Conservation (phyloP, 2,888 invertebrate genomes). For the Phengaris arion region DNA sequence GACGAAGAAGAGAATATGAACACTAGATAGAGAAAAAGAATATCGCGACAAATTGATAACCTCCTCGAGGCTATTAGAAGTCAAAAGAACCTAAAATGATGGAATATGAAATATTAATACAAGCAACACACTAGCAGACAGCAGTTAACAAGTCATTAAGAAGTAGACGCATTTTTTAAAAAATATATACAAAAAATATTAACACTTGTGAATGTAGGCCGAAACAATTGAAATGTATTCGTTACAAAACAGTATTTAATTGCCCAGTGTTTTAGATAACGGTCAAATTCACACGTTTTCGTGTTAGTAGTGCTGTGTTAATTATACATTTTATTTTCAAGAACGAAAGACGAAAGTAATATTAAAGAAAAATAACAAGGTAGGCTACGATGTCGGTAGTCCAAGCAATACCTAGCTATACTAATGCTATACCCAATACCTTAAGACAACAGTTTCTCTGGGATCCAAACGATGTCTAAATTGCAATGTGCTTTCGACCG, state of each 20-base stretch:
- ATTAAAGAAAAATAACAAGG: not conserved
- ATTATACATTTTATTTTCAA: not conserved
- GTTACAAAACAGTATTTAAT: slow-evolving; percentile 24
- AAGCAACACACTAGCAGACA: too few species aligned
- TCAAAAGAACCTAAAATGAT: too few species aligned
- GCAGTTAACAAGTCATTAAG: too few species aligned
- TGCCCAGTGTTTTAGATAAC: slow-evolving; percentile 22
- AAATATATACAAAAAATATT: not conserved
- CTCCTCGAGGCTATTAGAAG: too few species aligned
- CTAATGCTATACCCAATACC: not conserved
- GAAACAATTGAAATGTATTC: slow-evolving; percentile 16
- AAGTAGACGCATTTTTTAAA: not conserved
- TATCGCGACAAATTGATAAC: too few species aligned
- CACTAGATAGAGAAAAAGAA: too few species aligned
- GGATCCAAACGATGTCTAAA: not conserved
- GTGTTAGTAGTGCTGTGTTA: slow-evolving; percentile 23
- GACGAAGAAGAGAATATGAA: not conserved
- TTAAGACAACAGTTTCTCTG: not conserved
- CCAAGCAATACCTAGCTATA: not conserved
- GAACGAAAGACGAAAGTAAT: slow-evolving; percentile 7
- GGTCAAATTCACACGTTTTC: slow-evolving; percentile 24
- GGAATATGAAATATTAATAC: too few species aligned
- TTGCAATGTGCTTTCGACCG: slow-evolving; percentile 14
- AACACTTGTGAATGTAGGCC: slow-evolving; percentile 1
- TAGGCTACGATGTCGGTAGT: not conserved